Conservation (phyloP, 2,888 invertebrate genomes). For the Chironomus tentans region DNA sequence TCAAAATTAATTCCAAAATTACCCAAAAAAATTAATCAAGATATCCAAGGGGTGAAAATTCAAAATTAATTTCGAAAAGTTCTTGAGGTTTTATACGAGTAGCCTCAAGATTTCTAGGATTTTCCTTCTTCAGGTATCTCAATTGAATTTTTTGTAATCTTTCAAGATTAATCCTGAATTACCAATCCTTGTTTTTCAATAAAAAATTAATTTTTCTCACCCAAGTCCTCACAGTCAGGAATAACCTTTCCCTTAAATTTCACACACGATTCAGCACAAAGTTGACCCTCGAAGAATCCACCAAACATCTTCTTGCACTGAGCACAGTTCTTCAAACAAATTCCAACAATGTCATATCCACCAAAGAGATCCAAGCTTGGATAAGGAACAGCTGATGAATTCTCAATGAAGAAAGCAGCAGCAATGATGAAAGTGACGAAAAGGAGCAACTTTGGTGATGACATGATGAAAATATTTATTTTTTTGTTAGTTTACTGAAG, state of each 20-base stretch:
- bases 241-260: constrained; percentile 74
- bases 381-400: not conserved
- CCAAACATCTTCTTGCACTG: constrained; percentile 86
- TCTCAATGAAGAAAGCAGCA: not conserved
- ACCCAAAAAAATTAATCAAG: not conserved
- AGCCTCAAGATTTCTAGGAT: too few species aligned
- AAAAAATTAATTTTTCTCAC: not conserved
- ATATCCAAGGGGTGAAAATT: too few species aligned
- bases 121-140: too few species aligned
- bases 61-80: too few species aligned
- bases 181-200: too few species aligned
- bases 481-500: too few species aligned
- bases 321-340: constrained; percentile 78
- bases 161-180: too few species aligned
- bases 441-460: not conserved
- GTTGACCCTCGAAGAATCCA: constrained; percentile 74
- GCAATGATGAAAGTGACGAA: not conserved
- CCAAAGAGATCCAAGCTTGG: constrained; percentile 32
- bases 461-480: too few species aligned
- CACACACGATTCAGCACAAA: constrained; percentile 76
- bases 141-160: too few species aligned
- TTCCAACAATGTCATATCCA: constrained; percentile 51
- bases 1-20: not conserved
- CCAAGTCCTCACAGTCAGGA: constrained; percentile 69
- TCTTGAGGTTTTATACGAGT: too few species aligned